phyloP scores from a whole-genome alignment of 37 sponge, comb jelly and placozoan genomes.

The Hexactinellida sp. region DNA sequence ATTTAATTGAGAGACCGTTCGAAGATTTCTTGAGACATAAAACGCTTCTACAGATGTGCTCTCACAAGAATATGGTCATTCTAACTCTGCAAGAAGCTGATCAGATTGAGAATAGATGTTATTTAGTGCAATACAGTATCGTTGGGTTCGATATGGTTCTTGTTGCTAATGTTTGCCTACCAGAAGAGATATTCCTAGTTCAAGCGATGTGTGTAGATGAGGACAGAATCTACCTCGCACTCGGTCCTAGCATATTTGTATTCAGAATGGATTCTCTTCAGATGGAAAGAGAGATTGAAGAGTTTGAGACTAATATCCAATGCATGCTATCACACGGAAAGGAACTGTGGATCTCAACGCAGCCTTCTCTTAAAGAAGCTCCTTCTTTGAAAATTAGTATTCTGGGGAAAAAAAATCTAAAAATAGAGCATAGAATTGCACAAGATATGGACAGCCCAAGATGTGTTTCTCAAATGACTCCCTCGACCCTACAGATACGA shows the following conservation, averaged over 20 bases:
- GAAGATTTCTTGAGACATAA: background rate
- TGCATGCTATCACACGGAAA: background rate
- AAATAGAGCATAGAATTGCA: background rate
- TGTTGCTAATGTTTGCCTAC: background rate
- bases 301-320: background rate
- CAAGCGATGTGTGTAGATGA: slow-evolving; percentile 3
- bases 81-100: background rate
- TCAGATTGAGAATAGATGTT: background rate
- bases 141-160: background rate
- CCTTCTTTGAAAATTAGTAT: background rate
- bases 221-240: background rate
- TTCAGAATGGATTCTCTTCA: background rate
- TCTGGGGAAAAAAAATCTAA: background rate
- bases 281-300: background rate
- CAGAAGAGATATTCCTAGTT: background rate
- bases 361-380: background rate
- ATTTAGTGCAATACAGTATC: background rate
- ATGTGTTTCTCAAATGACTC: background rate
- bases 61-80: background rate
- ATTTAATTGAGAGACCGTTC: background rate
- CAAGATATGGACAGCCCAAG: background rate
- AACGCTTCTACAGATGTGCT: background rate
- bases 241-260: background rate
- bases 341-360: background rate
- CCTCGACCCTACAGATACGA: background rate